Base-by-base conservation (phyloP, 1,140 invertebrate species). In the Arctopsyche grandis region DNA sequence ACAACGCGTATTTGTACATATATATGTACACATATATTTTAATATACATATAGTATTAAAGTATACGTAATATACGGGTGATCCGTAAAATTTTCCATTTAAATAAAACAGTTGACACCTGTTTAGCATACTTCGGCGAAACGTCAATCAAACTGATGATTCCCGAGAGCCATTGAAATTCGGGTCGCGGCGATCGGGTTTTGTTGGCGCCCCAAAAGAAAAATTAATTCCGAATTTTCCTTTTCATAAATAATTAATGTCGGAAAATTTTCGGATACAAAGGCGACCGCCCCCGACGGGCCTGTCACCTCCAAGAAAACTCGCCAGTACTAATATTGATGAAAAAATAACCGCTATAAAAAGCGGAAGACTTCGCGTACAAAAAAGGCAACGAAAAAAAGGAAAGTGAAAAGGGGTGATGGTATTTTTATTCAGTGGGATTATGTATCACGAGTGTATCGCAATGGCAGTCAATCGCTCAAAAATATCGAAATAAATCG, bases 191-290 rank as follows among this genome's bases (percentile, higher is more conserved):
- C 44, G 44, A 71, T 71, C 69, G 69, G 44, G 43, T 71, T 71
- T 71, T 71, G 16, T 66, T 12, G 4, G 5, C 21, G 21, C 69
- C 1, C n/a, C 69, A 9, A 71, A 71, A 46, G 43, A 46, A 71
- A 71, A 71, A 71, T 46, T 71, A 44, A 71, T 71, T 44, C 69
- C 14, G 21, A 71, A 9, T 48, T 71, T 71, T 66, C 69, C 43
- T 48, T 66, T 71, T 71, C 69, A 71, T 71, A 71, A 71, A 71
- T 71, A 71, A 71, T 71, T 71, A 71, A 71, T 46, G 69, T 24
- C 38, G 43, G 44, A 71, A 71, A 66, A 66, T 26, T 66, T 24
- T 52, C 10, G 10, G 10, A 52, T 52, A 52, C 48, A 52, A 52
- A 52, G 48, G 16, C 48, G 48, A 24, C 58, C 24, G 63, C 19